phyloP scores from a whole-genome alignment of 2,797 vertebrate species.

The Coendou prehensilis region DNA sequence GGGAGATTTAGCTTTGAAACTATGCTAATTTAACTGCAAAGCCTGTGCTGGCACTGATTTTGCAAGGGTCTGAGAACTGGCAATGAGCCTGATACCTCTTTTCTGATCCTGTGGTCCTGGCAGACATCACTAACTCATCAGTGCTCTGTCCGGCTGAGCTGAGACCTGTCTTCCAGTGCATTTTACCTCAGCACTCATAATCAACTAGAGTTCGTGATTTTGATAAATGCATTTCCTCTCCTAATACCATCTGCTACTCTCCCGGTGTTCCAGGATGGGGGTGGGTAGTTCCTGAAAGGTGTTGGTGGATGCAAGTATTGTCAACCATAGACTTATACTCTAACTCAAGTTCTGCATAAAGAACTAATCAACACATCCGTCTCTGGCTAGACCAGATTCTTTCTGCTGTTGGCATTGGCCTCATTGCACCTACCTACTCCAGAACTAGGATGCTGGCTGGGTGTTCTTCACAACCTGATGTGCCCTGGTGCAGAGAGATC shows the following conservation, averaged over 20 bases:
- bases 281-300: background rate
- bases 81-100: background rate
- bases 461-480: background rate
- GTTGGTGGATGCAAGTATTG: background rate
- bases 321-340: background rate
- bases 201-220: background rate
- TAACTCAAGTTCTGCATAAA: background rate
- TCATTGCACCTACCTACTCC: background rate
- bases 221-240: conserved; percentile 10
- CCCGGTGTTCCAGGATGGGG: background rate
- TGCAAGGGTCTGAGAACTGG: background rate
- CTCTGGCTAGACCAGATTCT: background rate
- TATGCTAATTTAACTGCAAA: background rate
- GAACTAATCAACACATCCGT: background rate
- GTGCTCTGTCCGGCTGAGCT: conserved; percentile 29
- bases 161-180: background rate
- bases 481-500: conserved; percentile 70
- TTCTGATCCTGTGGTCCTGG: background rate
- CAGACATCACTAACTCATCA: conserved; percentile 52
- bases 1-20: background rate
- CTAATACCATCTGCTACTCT: background rate
- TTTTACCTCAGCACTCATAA: background rate
- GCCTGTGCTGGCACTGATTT: background rate
- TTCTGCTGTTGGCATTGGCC: background rate
- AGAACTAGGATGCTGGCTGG: background rate